Base-by-base conservation (phyloP, 2,888 invertebrate genomes). In the Metellina segmentata region DNA sequence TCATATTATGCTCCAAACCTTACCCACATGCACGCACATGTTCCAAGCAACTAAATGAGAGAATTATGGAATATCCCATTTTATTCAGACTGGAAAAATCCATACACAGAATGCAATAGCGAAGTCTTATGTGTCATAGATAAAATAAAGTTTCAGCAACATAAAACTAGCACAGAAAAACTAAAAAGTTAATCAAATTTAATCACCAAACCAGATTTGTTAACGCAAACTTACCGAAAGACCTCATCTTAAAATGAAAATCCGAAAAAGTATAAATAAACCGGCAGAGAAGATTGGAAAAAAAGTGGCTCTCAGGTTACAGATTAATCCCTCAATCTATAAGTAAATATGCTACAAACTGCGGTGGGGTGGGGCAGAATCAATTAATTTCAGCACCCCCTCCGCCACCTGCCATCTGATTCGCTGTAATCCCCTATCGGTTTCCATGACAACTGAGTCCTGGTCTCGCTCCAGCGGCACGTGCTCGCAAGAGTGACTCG, bases 361-460 rank as follows among this genome's bases (percentile, higher is more conserved):
- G 34, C 34, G 34, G n/a, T n/a, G n/a, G 34, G 34, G 34, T 34
- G 34, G 34, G 34, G 4, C 34, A 61, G 61, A 79, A 34, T 61
- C 79, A 79, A 79, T 79, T 79, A 78, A 78, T 52, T 78, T 52
- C 20, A 77, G 52, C 52, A 51, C 77, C 7, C n/a, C 11, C 52
- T 48, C 51, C n/a, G 16, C 16, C n/a, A 4, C 49, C n/a, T 8
- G 48, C 48, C 13, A 81, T 81, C n/a, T 49, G 49, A 77, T 61
- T 69, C 70, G 11, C 49, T 49, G 69, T 69, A 77, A 85, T 85
- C 77, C 71, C 6, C 52, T 48, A 71, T 19, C 49, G n/a, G 87
- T 87, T 52, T 69, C 70, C 71, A 87, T 87, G 48, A 78, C 52
- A 71, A 87, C 87, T n/a, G 72, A 71, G 53, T 11, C 78, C 53